Percentiles rank a stretch among this genome's conserved stretches.
phyloP scores from a whole-genome alignment of 2,888 invertebrate genomes.

The Leptinotarsa tumamoca region DNA sequence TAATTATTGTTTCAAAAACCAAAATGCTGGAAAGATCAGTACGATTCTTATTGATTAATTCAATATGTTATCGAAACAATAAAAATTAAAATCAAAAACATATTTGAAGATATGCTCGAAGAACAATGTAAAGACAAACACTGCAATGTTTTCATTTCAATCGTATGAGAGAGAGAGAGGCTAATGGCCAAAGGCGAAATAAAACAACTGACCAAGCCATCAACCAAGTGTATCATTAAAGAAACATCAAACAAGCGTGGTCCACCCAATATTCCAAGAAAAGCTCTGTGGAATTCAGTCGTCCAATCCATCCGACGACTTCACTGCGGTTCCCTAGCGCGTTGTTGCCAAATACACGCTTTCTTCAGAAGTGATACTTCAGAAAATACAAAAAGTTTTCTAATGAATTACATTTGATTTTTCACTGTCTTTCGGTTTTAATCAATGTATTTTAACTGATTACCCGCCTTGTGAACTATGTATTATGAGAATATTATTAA shows the following conservation, averaged over 20 bases:
- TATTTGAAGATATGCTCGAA: background rate
- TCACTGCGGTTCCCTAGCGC: background rate
- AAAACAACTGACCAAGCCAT: conserved; percentile 27
- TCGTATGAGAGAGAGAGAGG: conserved; percentile 18
- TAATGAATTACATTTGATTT: background rate
- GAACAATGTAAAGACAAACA: background rate
- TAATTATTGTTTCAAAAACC: no score
- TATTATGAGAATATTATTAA: no score
- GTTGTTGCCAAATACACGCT: conserved; percentile 14
- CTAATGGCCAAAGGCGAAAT: conserved; percentile 11
- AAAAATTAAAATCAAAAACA: background rate
- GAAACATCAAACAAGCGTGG: conserved; percentile 44
- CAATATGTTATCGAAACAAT: no score
- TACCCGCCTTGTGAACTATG: no score
- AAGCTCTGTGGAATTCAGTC: conserved; percentile 18
- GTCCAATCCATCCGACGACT: conserved; percentile 14
- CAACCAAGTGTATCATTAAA: conserved; percentile 45
- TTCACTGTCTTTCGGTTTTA: no score
- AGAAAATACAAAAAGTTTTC: background rate
- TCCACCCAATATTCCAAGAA: conserved; percentile 46
- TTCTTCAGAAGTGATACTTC: background rate
- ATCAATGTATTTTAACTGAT: no score
- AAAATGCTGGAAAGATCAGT: background rate
- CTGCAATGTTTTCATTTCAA: conserved; percentile 5
- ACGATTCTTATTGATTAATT: background rate